These are phyloP conservation scores for Spizaetus ornatus DNA, from an alignment of 2,113 vertebrate genomes.

Conservation along the genomic window DNA sequence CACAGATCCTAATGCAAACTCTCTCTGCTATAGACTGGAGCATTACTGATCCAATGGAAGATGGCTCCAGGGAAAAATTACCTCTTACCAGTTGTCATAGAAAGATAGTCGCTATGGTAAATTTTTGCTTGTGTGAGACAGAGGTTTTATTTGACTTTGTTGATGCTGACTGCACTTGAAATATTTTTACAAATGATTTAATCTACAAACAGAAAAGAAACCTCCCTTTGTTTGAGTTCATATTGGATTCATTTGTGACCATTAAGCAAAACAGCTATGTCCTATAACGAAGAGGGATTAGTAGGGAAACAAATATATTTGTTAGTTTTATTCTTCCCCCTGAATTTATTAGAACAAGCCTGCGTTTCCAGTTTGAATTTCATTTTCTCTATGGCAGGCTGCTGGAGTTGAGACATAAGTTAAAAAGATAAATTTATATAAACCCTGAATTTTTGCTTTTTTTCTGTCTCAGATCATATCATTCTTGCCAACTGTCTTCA, in stretches of 20 bases:
- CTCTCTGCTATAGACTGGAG: neutral
- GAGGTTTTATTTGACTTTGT: conserved; percentile 60
- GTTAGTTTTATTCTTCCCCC: conserved; percentile 51
- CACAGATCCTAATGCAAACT: neutral
- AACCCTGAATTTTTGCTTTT: conserved; percentile 3
- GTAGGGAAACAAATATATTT: conserved; percentile 44
- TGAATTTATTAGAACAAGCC: conserved; percentile 40
- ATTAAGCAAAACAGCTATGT: conserved; percentile 58
- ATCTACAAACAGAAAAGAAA: conserved; percentile 44
- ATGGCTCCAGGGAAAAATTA: conserved; percentile 42
- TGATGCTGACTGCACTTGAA: conserved; percentile 46
- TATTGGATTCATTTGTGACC: conserved; percentile 62
- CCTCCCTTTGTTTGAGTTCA: conserved; percentile 38
- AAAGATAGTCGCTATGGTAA: neutral
- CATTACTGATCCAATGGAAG: conserved; percentile 18
- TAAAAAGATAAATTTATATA: conserved; percentile 29
- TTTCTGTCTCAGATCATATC: conserved; percentile 1
- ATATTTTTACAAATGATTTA: conserved; percentile 61
- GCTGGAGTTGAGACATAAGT: conserved; percentile 15
- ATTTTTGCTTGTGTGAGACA: conserved; percentile 16
- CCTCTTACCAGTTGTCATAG: conserved; percentile 11
- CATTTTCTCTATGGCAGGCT: conserved; percentile 47
- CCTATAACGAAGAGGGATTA: conserved; percentile 60
- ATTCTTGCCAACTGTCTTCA: conserved; percentile 16
- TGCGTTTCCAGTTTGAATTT: conserved; percentile 38